Evolutionary conservation across 2,113 vertebrate species (phyloP).

Genomic region (Zosterops japonicus): DNA sequence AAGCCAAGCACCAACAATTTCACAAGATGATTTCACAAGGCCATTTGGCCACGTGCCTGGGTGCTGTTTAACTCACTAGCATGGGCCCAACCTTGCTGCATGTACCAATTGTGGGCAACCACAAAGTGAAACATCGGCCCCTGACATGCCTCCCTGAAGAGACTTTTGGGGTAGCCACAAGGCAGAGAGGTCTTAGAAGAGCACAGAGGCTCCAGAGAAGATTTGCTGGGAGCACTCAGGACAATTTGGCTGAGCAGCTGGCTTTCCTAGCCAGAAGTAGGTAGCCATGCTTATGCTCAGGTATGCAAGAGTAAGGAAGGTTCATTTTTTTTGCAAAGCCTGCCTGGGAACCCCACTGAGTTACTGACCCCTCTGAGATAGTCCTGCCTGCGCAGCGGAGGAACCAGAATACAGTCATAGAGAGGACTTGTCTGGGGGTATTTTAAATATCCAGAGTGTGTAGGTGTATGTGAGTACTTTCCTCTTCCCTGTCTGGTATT

Average conservation of each 20-base stretch:
- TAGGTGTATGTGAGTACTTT: neutral
- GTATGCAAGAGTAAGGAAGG: neutral
- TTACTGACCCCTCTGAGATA: neutral
- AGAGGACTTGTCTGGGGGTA: neutral
- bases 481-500: neutral
- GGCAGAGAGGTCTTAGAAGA: neutral
- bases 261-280: neutral
- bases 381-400: neutral
- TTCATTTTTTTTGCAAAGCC: neutral
- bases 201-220: neutral
- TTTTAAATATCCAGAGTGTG: neutral
- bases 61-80: neutral
- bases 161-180: neutral
- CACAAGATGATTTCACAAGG: neutral
- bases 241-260: neutral
- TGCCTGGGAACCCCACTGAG: neutral
- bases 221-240: neutral
- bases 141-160: neutral
- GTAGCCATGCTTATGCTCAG: neutral
- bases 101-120: neutral
- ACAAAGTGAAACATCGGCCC: neutral
- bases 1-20: neutral
- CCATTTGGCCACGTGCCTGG: neutral
- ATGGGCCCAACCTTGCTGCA: fast-evolving
- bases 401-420: neutral